These are phyloP conservation scores for Rhagoletis zephyria DNA, from an alignment of 1,140 invertebrate species.

Conservation along the genomic window DNA sequence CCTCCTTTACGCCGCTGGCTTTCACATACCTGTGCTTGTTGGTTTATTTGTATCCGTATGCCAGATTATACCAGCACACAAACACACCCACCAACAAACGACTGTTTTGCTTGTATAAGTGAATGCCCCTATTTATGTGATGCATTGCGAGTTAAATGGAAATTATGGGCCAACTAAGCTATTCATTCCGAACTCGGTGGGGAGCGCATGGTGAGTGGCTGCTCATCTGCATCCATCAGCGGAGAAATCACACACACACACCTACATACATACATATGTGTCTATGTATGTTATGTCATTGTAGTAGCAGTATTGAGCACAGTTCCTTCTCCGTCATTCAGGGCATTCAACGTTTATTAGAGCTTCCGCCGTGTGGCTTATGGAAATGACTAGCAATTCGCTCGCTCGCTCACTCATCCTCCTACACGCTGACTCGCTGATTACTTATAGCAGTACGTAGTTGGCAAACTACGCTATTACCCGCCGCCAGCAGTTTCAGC, in stretches of 20 bases:
- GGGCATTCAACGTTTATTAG: conserved; percentile 25
- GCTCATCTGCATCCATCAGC: not conserved
- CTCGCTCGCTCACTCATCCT: not conserved
- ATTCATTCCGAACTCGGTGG: not conserved
- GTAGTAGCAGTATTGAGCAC: not conserved
- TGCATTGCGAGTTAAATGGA: not conserved
- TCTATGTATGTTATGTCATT: not conserved
- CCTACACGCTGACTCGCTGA: not conserved
- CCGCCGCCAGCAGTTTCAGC: not conserved
- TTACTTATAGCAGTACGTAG: not conserved
- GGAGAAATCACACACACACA: not conserved
- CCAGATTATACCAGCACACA: not conserved
- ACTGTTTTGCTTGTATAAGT: not conserved
- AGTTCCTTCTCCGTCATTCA: not conserved
- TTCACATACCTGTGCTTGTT: not conserved
- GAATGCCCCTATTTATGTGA: not conserved
- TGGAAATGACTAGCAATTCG: not conserved
- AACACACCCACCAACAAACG: not conserved
- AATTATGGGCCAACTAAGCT: not conserved
- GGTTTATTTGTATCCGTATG: not conserved
- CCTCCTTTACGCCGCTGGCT: not conserved
- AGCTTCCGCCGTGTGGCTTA: not conserved
- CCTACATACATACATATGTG: not conserved
- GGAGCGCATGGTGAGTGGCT: not conserved
- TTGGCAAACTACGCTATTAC: not conserved